These are phyloP conservation scores for Dasypogon diadema DNA, from an alignment of 2,888 invertebrate species.

Conservation along the genomic window DNA sequence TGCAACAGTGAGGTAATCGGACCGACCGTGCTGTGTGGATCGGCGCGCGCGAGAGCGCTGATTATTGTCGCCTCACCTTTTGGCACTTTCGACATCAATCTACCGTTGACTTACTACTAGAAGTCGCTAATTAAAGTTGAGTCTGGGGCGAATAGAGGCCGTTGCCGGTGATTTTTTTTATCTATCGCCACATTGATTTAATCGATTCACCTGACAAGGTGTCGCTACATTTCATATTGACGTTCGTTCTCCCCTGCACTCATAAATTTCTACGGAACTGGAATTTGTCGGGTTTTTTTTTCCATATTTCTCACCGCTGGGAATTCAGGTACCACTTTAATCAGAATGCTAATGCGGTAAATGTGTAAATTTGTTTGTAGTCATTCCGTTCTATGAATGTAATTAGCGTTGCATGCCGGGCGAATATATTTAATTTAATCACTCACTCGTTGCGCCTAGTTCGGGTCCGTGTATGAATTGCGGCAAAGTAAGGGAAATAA, in stretches of 20 bases:
- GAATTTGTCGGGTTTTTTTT: slow-evolving; percentile 4
- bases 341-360: slow-evolving; percentile 10
- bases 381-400: slow-evolving; percentile 14
- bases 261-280: slow-evolving; percentile 12
- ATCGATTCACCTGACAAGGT: slow-evolving; percentile 25
- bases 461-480: no score
- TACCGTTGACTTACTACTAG: neutral
- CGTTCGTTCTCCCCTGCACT: slow-evolving; percentile 6
- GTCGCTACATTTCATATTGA: slow-evolving; percentile 32
- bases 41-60: neutral
- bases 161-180: neutral
- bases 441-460: neutral
- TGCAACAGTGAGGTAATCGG: slow-evolving; percentile 37
- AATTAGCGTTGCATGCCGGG: slow-evolving; percentile 11
- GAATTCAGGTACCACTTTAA: slow-evolving; percentile 3
- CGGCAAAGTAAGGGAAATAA: slow-evolving; percentile 11
- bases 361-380: slow-evolving; percentile 28
- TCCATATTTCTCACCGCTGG: neutral
- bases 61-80: slow-evolving; percentile 8
- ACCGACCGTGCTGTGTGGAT: neutral
- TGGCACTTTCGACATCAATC: slow-evolving; percentile 8
- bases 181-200: slow-evolving; percentile 8
- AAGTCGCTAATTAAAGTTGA: slow-evolving; percentile 18
- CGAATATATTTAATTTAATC: neutral
- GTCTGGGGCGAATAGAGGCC: neutral